Evolutionary conservation across 2,113 vertebrate genomes (phyloP).

Genomic region (Pholis gunnellus): DNA sequence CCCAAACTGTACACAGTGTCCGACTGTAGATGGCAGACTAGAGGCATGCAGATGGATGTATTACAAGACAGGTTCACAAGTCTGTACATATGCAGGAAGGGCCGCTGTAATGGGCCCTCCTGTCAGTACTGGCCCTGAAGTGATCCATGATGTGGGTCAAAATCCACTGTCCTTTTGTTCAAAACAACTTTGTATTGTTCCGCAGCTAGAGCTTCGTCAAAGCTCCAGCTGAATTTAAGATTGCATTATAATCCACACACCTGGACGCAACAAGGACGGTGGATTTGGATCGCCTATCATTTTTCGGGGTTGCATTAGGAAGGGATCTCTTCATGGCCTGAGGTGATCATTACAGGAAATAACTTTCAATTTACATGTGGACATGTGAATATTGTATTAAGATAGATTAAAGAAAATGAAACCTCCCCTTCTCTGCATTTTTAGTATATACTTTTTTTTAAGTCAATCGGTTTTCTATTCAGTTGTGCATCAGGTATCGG

Average conservation of each 20-base stretch:
- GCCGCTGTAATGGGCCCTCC: neutral
- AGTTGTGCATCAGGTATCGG: neutral
- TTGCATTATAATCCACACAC: neutral
- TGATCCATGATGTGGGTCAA: neutral
- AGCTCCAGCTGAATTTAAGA: neutral
- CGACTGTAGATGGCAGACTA: slow-evolving; percentile 33
- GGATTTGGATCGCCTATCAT: too few relatives aligned
- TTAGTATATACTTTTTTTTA: neutral
- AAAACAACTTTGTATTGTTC: neutral
- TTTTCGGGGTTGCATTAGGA: neutral
- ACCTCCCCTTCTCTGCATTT: neutral
- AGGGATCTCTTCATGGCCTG: neutral
- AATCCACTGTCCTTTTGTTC: neutral
- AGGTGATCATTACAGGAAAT: neutral
- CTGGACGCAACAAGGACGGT: neutral
- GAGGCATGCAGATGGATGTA: neutral
- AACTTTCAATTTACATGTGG: neutral
- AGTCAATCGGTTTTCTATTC: neutral
- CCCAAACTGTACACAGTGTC: neutral
- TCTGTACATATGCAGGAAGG: neutral
- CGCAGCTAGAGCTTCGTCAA: neutral
- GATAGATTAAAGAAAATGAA: neutral
- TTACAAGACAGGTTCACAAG: neutral
- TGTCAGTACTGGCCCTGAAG: neutral
- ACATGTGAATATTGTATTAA: neutral